Conservation (phyloP, 64 coral and sea anemone species). For the Orbicella faveolata region DNA sequence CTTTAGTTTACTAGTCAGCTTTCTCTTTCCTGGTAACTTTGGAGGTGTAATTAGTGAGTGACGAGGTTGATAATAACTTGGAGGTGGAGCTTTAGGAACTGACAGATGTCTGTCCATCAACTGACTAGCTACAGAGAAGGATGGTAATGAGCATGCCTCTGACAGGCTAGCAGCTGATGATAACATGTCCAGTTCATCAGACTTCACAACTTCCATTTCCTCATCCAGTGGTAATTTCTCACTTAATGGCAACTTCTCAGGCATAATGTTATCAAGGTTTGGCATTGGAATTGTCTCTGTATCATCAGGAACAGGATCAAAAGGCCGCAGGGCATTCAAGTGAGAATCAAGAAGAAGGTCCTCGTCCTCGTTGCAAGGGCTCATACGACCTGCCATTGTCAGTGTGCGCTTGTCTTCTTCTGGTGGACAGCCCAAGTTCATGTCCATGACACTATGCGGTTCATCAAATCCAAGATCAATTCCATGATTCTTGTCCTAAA, state of each 20-base stretch:
- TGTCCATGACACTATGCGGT: slow-evolving; percentile 53
- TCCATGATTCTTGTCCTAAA: slow-evolving; percentile 66
- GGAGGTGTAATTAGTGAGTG: slow-evolving; percentile 63
- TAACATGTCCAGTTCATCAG: slow-evolving; percentile 80
- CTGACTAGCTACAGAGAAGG: slow-evolving; percentile 54
- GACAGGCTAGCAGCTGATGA: slow-evolving; percentile 43
- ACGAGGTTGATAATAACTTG: slow-evolving; percentile 42
- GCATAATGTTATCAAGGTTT: slow-evolving; percentile 59
- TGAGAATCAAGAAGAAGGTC: slow-evolving; percentile 46
- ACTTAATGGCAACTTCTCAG: slow-evolving; percentile 50
- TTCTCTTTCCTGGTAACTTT: slow-evolving; percentile 78
- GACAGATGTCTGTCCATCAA: slow-evolving; percentile 35
- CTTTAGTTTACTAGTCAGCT: slow-evolving; percentile 78
- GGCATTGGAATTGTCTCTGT: slow-evolving; percentile 41
- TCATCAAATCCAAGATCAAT: slow-evolving; percentile 63
- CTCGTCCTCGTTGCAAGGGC: slow-evolving; percentile 72
- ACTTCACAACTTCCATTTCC: slow-evolving; percentile 93
- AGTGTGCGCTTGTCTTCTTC: slow-evolving; percentile 92
- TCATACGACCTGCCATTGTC: slow-evolving; percentile 77
- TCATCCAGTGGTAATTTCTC: slow-evolving; percentile 79
- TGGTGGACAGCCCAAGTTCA: slow-evolving; percentile 41
- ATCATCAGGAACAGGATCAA: slow-evolving; percentile 63
- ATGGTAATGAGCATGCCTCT: slow-evolving; percentile 56
- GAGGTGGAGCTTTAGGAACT: slow-evolving; percentile 9
- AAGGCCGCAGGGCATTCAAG: slow-evolving; percentile 40